These are phyloP conservation scores for Ginglymostoma cirratum DNA, from an alignment of 2,113 vertebrate species.

Conservation along the genomic window DNA sequence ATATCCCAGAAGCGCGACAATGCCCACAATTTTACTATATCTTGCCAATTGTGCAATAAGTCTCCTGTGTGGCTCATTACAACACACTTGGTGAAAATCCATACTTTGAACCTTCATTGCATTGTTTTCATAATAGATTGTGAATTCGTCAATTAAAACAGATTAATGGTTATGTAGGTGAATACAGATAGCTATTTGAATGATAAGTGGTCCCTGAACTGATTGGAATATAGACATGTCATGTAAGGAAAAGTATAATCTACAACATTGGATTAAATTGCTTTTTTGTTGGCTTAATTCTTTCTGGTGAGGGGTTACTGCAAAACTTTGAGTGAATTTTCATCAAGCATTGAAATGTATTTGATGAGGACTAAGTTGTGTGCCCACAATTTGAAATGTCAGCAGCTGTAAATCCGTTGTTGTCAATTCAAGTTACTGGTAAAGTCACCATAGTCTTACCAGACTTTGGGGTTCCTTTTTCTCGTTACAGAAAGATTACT, in stretches of 20 bases:
- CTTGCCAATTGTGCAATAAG: not conserved
- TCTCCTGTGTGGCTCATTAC: not conserved
- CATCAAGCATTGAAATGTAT: too few species aligned
- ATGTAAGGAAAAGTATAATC: not conserved
- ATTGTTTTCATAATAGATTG: not conserved
- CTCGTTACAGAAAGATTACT: too few species aligned
- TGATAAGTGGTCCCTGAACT: not conserved
- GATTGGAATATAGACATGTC: not conserved
- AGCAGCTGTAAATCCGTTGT: not conserved
- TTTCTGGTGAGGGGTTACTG: not conserved
- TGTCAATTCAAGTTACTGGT: not conserved
- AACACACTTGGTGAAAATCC: not conserved
- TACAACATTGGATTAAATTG: not conserved
- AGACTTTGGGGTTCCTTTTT: too few species aligned
- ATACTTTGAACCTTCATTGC: not conserved
- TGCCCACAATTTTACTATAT: not conserved
- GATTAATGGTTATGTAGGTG: not conserved
- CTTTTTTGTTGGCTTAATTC: not conserved
- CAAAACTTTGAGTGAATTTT: not conserved
- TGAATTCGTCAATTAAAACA: not conserved
- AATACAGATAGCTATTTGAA: not conserved
- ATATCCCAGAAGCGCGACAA: not conserved
- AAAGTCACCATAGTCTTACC: too few species aligned
- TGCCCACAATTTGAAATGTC: not conserved
- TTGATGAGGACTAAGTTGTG: not conserved